These are phyloP conservation scores for Coilia nasus DNA, from an alignment of 2,797 vertebrate species.

Conservation along the genomic window DNA sequence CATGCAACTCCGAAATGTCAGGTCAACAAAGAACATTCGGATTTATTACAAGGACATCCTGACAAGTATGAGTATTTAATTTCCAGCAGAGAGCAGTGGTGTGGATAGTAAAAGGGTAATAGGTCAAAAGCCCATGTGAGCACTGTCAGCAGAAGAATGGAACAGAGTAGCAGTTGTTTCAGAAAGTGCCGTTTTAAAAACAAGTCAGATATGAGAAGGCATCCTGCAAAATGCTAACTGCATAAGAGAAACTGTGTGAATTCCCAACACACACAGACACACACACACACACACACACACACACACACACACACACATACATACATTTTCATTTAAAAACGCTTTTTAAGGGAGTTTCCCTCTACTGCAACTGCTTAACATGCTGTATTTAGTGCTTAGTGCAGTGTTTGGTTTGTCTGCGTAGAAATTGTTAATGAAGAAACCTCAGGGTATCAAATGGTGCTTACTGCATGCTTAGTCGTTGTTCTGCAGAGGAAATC, in stretches of 20 bases:
- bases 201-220: background rate
- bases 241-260: background rate
- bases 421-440: conserved; percentile 48
- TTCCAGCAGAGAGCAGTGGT: background rate
- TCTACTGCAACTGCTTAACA: conserved; percentile 61
- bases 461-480: conserved; percentile 72
- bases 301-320: background rate
- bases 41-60: conserved; percentile 14
- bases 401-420: conserved; percentile 57
- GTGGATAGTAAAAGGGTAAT: background rate
- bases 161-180: background rate
- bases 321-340: conserved; percentile 43
- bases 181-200: background rate
- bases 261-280: background rate
- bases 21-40: conserved; percentile 58
- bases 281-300: conserved; percentile 50
- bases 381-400: conserved; percentile 59
- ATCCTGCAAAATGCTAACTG: background rate
- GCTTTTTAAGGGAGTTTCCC: conserved; percentile 42
- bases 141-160: background rate
- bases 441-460: conserved; percentile 75
- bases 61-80: background rate
- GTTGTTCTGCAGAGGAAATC: conserved; percentile 66
- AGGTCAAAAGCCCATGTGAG: background rate
- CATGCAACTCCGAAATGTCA: conserved; percentile 67